Base-by-base conservation (phyloP, 2,888 invertebrate species). In the Cantharis flavilabris region DNA sequence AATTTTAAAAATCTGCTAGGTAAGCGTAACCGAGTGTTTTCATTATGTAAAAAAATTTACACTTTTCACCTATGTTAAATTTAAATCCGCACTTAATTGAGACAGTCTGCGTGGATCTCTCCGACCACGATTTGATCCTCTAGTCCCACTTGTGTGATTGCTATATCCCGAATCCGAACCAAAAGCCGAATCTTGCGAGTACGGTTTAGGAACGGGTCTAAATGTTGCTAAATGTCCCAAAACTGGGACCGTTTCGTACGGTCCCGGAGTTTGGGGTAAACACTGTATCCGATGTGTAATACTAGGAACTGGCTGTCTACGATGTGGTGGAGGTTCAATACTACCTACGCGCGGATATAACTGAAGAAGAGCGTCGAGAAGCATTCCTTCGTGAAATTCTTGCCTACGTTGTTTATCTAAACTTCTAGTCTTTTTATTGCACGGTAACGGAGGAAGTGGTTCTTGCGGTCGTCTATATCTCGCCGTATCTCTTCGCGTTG, bases 81-180 rank as follows among this genome's bases (percentile, higher is more conserved):
- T 86, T 77, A 89, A 83, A 80, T 88, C 89, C n/a, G 88, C 88
- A 85, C 89, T 88, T 69, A 88, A 83, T 81, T 88, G 88, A 63
- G 88, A 88, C 77, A 88, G 83, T 76, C 89, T 83, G 70, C 88
- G 83, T n/a, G 86, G 86, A 78, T 88, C 87, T 23, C 88, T 80
- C 23, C 88, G 81, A 0, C 88, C 87, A 63, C 88, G 80, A 79
- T 86, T 87, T 28, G 88, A 88, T 13, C 86, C 86, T 63, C 88
- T 82, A n/a, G 88, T 88, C 1, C 93, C 93, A 80, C 93, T 93
- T 4, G 94, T 94, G 84, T 94, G 93, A 88, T 96, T 95, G 87
- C 95, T 96, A 88, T 96, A 96, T 10, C 96, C 95, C 69, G 95
- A 95, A 88, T 96, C 96, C 9, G 95, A 95, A 30, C 95, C 95